Base-by-base conservation (phyloP, 1,140 invertebrate species). In the Drosophila truncata region DNA sequence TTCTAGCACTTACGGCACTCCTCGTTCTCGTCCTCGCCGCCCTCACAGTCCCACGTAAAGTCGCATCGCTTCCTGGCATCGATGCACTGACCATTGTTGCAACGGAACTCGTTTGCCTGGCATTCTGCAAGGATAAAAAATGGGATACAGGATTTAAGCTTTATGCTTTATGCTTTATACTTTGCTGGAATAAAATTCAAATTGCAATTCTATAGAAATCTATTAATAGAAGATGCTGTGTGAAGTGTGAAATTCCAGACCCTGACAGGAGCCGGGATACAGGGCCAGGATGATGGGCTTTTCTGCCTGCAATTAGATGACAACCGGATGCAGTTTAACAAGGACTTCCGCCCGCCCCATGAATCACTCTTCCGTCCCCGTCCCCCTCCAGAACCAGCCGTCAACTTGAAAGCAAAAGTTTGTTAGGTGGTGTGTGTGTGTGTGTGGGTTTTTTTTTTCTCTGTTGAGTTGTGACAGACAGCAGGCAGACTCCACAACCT, bases 61-160 rank as follows among this genome's bases (percentile, higher is more conserved):
- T 97, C 94, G 93, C 96, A 97, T 49, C 94, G 94, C 69, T 93
- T 93, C 52, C 86, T 93, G 16, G 85, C 80, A 47, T 92, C 94
- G 70, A 98, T 94, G 92, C 97, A 98, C 79, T 92, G 94, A 42
- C 96, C 95, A 84, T 95, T 94, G 64, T 93, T 86, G 87, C 96
- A 96, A 39, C 93, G 93, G 93, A 95, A 96, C 91, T 96, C 94
- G 78, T 94, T 93, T 0, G 80, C 47, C 35, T 93, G 93, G 92
- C 95, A 96, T 46, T 94, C 95, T 96, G 94, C 78, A 93, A 82
- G 61, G 57, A 58, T 11, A 37, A 55, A 27, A 20, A 3, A 29
- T 29, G 11, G 49, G 10, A 10, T 50, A 18, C 16, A 13, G 16
- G 2, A n/a, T 29, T 29, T 49, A 27, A 11, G n/a, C 4, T 13